Conservation (phyloP, 2,888 invertebrate species). For the Harmothoe impar region DNA sequence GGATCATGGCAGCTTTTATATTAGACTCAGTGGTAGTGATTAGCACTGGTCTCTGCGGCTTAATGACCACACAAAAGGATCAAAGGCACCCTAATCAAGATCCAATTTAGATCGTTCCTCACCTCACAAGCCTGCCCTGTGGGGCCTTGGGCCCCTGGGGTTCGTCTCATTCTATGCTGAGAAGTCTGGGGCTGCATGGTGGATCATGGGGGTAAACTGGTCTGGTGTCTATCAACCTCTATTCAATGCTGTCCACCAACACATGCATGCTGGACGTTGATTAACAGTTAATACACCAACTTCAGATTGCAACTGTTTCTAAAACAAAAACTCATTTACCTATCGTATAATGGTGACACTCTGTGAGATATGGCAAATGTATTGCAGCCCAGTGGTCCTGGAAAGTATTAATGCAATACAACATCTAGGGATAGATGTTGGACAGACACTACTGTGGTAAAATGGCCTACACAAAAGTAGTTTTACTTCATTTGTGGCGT, state of each 20-base stretch:
- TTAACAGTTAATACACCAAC: too few species aligned
- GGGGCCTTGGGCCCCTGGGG: neutral
- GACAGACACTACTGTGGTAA: too few species aligned
- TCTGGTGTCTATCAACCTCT: neutral
- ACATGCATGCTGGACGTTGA: too few species aligned
- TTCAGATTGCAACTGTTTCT: too few species aligned
- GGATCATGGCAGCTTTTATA: too few species aligned
- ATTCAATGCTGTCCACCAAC: neutral
- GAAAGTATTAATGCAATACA: too few species aligned
- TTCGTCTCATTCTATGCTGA: neutral
- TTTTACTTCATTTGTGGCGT: constrained; percentile 9
- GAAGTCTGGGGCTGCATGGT: neutral
- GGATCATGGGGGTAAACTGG: neutral
- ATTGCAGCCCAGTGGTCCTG: too few species aligned
- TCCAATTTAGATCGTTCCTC: constrained; percentile 20
- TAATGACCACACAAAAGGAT: constrained; percentile 50
- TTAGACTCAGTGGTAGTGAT: neutral
- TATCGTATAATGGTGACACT: too few species aligned
- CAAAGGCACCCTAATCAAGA: constrained; percentile 16
- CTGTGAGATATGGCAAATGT: too few species aligned
- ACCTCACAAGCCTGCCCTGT: neutral
- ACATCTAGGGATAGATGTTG: too few species aligned
- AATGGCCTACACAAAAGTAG: neutral
- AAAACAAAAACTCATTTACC: too few species aligned
- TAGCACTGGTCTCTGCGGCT: neutral